Evolutionary conservation across 1,140 invertebrate species (phyloP).

Genomic region (Pseudachorutes palmiensis): DNA sequence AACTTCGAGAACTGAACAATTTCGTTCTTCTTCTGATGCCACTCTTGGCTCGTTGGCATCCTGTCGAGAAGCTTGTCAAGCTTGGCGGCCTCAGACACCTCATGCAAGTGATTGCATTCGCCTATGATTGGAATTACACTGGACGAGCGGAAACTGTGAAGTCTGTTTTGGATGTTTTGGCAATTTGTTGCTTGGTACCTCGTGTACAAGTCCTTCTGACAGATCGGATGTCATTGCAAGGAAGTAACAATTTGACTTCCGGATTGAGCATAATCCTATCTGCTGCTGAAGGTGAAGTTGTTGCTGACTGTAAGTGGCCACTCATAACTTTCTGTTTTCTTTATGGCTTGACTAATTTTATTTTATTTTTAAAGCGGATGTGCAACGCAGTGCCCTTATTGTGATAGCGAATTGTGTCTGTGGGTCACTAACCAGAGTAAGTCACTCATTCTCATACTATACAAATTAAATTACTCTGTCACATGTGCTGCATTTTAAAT

Average conservation of each 20-base stretch:
- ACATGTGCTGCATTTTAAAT: too few species aligned
- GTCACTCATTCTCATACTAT: conserved; percentile 30
- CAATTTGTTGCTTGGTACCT: conserved; percentile 82
- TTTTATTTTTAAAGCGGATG: conserved; percentile 52
- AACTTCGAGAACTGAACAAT: conserved; percentile 16
- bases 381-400: conserved; percentile 78
- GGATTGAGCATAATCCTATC: conserved; percentile 48
- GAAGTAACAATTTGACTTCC: conserved; percentile 32
- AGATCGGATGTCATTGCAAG: conserved; percentile 56
- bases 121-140: conserved; percentile 84
- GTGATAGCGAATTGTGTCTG: conserved; percentile 89
- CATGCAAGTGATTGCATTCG: conserved; percentile 75
- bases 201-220: conserved; percentile 72
- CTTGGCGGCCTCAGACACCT: conserved; percentile 42
- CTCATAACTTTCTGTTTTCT: conserved; percentile 2
- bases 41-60: conserved; percentile 27
- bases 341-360: background rate
- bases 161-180: conserved; percentile 78
- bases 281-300: conserved; percentile 80
- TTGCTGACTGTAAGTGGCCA: conserved; percentile 53
- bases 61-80: conserved; percentile 12
- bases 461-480: too few species aligned
- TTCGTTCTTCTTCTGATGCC: conserved; percentile 39
- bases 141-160: conserved; percentile 80
- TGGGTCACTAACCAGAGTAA: conserved; percentile 68